Evolutionary conservation across 2,113 vertebrate species (phyloP).

Genomic region (Gallinago jamesoni): DNA sequence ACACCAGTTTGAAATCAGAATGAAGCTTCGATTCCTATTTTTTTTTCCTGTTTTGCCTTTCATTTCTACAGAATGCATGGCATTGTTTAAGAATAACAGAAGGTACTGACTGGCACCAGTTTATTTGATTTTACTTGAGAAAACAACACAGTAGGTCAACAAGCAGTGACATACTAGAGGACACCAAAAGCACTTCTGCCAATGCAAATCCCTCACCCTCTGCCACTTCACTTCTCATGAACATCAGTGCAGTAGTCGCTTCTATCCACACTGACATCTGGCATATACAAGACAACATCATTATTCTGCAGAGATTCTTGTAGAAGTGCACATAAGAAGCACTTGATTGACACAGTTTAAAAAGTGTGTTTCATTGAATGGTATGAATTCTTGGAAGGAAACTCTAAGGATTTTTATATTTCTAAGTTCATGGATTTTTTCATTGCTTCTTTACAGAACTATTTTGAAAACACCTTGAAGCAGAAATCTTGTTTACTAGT

Average conservation of each 20-base stretch:
- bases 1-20: background rate
- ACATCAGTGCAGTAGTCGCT: background rate
- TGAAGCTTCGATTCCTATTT: background rate
- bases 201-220: background rate
- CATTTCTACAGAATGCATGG: background rate
- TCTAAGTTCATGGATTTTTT: background rate
- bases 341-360: background rate
- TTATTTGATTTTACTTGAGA: background rate
- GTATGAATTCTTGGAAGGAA: background rate
- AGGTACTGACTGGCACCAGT: background rate
- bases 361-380: background rate
- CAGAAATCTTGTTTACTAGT: background rate
- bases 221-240: slow-evolving; percentile 15
- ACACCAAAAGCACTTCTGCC: background rate
- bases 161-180: background rate
- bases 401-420: background rate
- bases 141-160: background rate
- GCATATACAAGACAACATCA: background rate
- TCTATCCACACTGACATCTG: background rate
- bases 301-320: background rate
- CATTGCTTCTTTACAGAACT: background rate
- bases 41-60: background rate
- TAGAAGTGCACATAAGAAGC: background rate
- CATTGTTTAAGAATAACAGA: background rate
- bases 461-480: background rate